Base-by-base conservation (phyloP, 2,888 invertebrate genomes). In the Sylvicola cinctus region DNA sequence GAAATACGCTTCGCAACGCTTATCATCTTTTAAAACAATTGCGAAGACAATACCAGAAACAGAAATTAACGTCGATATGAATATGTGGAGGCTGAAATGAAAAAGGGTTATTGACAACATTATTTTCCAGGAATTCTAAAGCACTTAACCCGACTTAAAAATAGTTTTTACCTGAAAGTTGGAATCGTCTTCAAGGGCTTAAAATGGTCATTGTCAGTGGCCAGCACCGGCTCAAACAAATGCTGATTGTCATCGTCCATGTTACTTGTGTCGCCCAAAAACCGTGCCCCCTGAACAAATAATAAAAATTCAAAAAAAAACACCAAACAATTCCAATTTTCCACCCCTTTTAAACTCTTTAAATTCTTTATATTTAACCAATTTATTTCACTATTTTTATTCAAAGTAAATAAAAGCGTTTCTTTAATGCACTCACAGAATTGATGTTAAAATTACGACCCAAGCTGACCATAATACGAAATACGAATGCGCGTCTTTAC, bases 1-100 rank as follows among this genome's bases (percentile, higher is more conserved):
- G 44, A 68, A 70, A 44, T 68, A 68, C 29, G 68, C 67, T 37
- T 61, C 55, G 43, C 68, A 67, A 43, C 56, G 59, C 38, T 55
- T 54, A 15, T 55, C 52, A 33, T 45, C 45, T 4, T 53, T 50
- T 44, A 45, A 52, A 6, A 38, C 13, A 2, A 44, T 39, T 5
- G 54, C 52, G 26, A 58, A 39, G 4, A 46, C 32, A 32, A 57
- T 47, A 32, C 56, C 57, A 33, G 47, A 43, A 35, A 52, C 41
- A 7, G 58, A 56, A 33, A 58, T 57, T 15, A 43, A 31, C n/a
- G 48, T 45, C 3, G 58, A 58, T 12, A 38, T 12, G 10, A 40
- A 52, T 48, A 38, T 16, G 33, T 34, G 32, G 13, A 36, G 17
- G 23, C 27, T 36, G 29, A 4, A 14, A 27, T 10, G 25, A 17